Evolutionary conservation across 1,140 invertebrate genomes (phyloP).

Genomic region (Cardiocondyla obscurior): DNA sequence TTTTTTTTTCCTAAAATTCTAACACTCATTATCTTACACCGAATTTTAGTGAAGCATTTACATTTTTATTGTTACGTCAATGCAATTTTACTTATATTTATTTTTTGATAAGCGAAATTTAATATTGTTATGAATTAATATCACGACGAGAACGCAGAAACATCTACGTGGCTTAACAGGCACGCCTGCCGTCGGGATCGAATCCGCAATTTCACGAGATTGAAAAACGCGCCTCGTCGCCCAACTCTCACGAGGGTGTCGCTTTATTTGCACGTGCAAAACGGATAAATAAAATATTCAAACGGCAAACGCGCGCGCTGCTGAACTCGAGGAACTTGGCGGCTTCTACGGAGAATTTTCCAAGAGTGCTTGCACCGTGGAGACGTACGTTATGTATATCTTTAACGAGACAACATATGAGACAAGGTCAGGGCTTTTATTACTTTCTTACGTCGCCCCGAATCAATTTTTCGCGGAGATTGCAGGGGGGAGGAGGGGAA

Average conservation of each 20-base stretch:
- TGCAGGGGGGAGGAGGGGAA: no score
- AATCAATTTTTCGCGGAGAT: conserved; percentile 2
- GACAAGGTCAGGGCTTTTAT: conserved; percentile 3
- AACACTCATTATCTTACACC: no score
- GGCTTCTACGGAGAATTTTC: background rate
- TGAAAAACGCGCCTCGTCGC: background rate
- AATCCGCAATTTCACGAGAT: background rate
- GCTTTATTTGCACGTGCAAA: background rate
- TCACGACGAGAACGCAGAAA: background rate
- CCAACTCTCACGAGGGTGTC: background rate
- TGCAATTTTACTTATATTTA: no score
- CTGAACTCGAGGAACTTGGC: background rate
- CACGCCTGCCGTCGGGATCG: background rate
- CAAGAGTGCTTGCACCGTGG: no score
- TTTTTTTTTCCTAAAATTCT: no score
- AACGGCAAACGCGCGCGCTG: background rate
- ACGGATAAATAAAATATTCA: conserved; percentile 4
- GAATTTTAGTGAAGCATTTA: no score
- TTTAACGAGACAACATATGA: background rate
- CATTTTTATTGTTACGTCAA: no score
- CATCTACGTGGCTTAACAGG: background rate
- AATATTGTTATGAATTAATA: background rate
- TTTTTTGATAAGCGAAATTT: no score
- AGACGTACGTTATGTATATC: background rate
- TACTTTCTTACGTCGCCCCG: conserved; percentile 10